Evolutionary conservation across 2,113 vertebrate genomes (phyloP).

Genomic region (Crotalus viridis): DNA sequence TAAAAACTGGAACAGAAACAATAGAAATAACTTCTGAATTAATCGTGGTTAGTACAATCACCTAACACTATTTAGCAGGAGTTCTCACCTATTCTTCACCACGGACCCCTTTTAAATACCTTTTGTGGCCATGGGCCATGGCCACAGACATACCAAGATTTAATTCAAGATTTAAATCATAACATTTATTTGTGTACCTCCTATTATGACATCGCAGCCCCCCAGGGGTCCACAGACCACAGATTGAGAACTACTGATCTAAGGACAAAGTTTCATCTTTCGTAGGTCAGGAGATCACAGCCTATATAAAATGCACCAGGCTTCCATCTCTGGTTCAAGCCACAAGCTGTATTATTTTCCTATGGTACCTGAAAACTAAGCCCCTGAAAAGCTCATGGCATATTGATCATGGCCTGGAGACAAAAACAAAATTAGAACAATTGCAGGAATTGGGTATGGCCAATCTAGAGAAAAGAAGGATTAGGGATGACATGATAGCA

Average conservation of each 20-base stretch:
- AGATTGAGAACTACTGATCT: neutral
- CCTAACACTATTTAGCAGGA: neutral
- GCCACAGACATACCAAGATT: neutral
- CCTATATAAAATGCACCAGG: neutral
- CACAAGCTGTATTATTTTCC: neutral
- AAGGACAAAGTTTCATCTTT: neutral
- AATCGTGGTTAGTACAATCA: neutral
- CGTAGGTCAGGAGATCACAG: neutral
- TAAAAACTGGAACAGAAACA: neutral
- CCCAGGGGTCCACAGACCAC: neutral
- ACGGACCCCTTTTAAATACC: neutral
- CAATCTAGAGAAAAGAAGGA: too few species aligned
- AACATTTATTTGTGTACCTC: neutral
- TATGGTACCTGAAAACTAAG: neutral
- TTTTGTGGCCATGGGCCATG: too few species aligned
- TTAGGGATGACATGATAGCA: too few species aligned
- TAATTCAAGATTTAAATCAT: neutral
- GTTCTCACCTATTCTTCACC: neutral
- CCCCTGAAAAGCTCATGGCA: neutral
- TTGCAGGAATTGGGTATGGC: too few species aligned
- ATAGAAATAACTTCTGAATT: neutral
- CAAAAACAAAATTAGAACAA: too few species aligned
- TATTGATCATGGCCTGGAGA: too few species aligned
- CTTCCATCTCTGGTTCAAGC: neutral
- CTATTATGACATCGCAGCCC: neutral